Evolutionary conservation across 2,797 vertebrate species (phyloP).

Genomic region (Microtus californicus): DNA sequence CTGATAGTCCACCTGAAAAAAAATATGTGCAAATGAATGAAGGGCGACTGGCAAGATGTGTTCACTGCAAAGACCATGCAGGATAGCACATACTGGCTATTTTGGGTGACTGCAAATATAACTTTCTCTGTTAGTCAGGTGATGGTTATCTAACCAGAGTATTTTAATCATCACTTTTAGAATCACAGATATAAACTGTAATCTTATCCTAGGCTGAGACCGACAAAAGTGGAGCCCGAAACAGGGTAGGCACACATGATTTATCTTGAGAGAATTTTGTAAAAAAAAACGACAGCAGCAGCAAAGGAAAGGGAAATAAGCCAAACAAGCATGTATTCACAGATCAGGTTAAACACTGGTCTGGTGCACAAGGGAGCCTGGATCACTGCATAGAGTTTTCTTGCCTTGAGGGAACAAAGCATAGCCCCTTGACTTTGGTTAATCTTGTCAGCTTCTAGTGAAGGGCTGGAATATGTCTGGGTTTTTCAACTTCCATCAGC

Average conservation of each 20-base stretch:
- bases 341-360: not conserved
- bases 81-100: conserved; percentile 28
- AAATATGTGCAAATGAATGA: conserved; percentile 16
- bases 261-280: conserved; percentile 38
- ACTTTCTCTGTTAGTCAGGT: conserved; percentile 32
- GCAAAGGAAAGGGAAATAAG: conserved; percentile 33
- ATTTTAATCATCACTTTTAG: conserved; percentile 56
- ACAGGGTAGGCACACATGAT: not conserved
- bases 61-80: not conserved
- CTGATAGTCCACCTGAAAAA: not conserved
- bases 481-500: conserved; percentile 5
- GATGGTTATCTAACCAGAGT: not conserved
- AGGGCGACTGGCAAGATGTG: conserved; percentile 44
- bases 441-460: not conserved
- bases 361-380: not conserved
- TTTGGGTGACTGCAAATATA: not conserved
- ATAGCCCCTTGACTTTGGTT: not conserved
- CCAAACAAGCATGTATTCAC: conserved; percentile 6
- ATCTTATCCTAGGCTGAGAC: not conserved
- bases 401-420: not conserved
- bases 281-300: not conserved
- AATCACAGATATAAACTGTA: conserved; percentile 43
- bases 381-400: not conserved
- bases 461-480: not conserved
- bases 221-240: conserved; percentile 3